Evolutionary conservation across 1,140 invertebrate genomes (phyloP).

Genomic region (Fopius arisanus): DNA sequence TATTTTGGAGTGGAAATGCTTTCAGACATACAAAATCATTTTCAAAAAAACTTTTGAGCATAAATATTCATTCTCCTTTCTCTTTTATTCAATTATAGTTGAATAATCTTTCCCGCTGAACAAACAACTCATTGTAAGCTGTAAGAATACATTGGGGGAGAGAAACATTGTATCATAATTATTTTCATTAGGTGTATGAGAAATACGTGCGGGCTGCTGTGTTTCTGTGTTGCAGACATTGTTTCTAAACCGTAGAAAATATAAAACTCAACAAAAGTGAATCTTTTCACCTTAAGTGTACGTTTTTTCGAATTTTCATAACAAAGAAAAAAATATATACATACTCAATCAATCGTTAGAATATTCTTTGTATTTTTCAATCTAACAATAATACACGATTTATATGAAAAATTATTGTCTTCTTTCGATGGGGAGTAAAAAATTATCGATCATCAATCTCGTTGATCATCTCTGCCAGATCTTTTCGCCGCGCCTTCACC

Average conservation of each 20-base stretch:
- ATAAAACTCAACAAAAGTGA: neutral
- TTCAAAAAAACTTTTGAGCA: too few species aligned
- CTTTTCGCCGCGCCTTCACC: constrained; percentile 47
- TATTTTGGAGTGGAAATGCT: neutral
- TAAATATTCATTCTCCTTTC: too few species aligned
- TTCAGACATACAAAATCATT: neutral
- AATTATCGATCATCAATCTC: constrained; percentile 30
- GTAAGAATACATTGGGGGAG: neutral
- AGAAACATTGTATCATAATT: constrained; percentile 16
- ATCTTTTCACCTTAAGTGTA: constrained; percentile 1
- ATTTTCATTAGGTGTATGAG: neutral
- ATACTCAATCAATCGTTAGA: neutral
- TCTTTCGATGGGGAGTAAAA: neutral
- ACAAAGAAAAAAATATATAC: constrained; percentile 15
- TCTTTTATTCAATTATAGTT: too few species aligned
- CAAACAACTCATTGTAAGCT: neutral
- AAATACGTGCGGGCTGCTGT: neutral
- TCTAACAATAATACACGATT: neutral
- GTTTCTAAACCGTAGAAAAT: neutral
- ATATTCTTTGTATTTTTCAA: constrained; percentile 5
- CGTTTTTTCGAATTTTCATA: constrained; percentile 24
- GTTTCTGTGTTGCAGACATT: neutral
- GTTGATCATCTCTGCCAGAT: constrained; percentile 49
- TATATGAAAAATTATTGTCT: neutral
- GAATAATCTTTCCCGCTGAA: too few species aligned